A percentile compares a stretch with the other conserved stretches of the same genome.
These are phyloP conservation scores for Anthoscopus minutus DNA, from an alignment of 2,113 vertebrate species.

Conservation along the genomic window DNA sequence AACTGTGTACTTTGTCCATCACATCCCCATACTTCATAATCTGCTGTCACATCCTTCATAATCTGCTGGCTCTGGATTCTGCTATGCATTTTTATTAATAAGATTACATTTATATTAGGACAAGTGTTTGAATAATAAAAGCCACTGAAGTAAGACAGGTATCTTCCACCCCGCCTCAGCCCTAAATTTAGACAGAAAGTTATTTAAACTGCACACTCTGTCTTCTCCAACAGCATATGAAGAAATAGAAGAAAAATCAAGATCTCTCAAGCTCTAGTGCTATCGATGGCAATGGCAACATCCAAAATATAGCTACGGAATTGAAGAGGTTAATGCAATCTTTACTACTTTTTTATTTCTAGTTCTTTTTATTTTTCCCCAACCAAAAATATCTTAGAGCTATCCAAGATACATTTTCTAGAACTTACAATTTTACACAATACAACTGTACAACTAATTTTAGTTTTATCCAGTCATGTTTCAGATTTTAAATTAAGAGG, in stretches of 20 bases:
- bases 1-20: not conserved
- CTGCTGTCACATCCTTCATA: too few relatives aligned
- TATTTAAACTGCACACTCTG: not conserved
- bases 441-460: not conserved
- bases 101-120: not conserved
- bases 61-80: not conserved
- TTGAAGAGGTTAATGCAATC: not conserved
- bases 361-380: not conserved
- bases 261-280: not conserved
- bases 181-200: not conserved
- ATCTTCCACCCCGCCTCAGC: accelerated
- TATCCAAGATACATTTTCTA: not conserved
- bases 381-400: not conserved
- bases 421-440: not conserved
- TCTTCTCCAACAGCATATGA: not conserved
- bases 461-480: not conserved
- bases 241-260: not conserved
- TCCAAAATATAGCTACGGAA: not conserved
- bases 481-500: not conserved
- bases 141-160: not conserved
- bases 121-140: not conserved
- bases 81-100: not conserved
- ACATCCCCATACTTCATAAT: not conserved
- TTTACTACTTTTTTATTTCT: not conserved
- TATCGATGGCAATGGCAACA: not conserved